Conservation (phyloP, 2,888 invertebrate genomes). For the Xestia xanthographa region DNA sequence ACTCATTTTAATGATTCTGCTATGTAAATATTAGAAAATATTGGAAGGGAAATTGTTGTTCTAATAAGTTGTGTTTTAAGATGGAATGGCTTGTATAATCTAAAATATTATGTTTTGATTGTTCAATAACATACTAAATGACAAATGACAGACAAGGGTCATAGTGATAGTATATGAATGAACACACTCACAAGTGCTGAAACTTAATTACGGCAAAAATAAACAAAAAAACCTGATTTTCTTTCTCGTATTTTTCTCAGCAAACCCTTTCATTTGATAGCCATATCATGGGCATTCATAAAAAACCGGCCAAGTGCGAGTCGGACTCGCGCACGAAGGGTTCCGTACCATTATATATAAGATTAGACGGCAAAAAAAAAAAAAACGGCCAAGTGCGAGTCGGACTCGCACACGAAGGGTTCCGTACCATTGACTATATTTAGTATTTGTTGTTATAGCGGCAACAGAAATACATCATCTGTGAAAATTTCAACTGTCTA, state of each 20-base stretch:
- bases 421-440: too few species aligned
- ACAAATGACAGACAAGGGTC: neutral
- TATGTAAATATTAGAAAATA: conserved; percentile 49
- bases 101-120: neutral
- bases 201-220: neutral
- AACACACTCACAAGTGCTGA: neutral
- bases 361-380: too few species aligned
- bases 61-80: neutral
- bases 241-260: neutral
- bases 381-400: too few species aligned
- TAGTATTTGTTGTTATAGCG: too few species aligned
- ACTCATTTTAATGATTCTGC: conserved; percentile 49
- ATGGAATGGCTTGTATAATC: neutral
- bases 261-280: neutral
- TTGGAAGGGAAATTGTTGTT: conserved; percentile 33
- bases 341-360: too few species aligned
- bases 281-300: neutral
- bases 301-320: too few species aligned
- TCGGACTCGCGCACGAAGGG: too few species aligned
- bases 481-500: too few species aligned
- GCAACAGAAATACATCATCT: too few species aligned
- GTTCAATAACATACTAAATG: neutral
- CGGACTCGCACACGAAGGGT: too few species aligned
- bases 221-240: neutral
- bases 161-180: neutral